Base-by-base conservation (phyloP, 2,888 invertebrate species). In the Morpho deidamia region DNA sequence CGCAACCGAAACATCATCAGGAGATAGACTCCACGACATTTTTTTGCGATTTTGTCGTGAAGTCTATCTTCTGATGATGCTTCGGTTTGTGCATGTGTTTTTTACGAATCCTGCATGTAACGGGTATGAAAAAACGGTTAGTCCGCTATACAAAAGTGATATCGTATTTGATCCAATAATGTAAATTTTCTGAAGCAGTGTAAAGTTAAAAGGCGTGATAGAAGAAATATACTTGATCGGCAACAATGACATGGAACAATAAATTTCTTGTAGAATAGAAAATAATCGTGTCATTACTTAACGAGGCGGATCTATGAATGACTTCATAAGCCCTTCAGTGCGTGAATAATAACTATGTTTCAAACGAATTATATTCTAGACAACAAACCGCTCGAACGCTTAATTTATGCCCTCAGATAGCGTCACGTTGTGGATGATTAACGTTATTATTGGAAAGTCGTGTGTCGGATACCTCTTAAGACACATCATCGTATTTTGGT, bases 381-480 rank as follows among this genome's bases (percentile, higher is more conserved):
- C 64, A 63, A 62, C 61, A 63, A 62, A 58, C 65, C 55, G 62
- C 73, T 32, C 32, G 76, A 74, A 74, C 71, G 72, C 71, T 74
- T 77, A 77, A 82, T 83, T 79, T 79, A 78, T 82, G 72, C 67
- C 66, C 65, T 66, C 60, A 63, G 81, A 84, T 84, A 80, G 71
- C 74, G 81, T 78, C 80, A 74, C 7, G n/a, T 71, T 69, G 68
- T 68, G 70, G 64, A 67, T 74, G 78, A 81, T 81, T 75, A 79
- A 70, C 73, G 76, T 77, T 74, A 55, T 56, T 45, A 44, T 56
- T 11, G 11, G 39, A 39, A 11, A n/a, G n/a, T 10, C 11, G 39
- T 11, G 39, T 37, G 8, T 11, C 11, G 39, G 23, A 23, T 23
- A 23, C 23, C 23, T 23, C 23, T 23, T 23, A 5, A 23, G 23